These are phyloP conservation scores for Aphelinus certus DNA, from an alignment of 1,140 invertebrate genomes.

Conservation along the genomic window DNA sequence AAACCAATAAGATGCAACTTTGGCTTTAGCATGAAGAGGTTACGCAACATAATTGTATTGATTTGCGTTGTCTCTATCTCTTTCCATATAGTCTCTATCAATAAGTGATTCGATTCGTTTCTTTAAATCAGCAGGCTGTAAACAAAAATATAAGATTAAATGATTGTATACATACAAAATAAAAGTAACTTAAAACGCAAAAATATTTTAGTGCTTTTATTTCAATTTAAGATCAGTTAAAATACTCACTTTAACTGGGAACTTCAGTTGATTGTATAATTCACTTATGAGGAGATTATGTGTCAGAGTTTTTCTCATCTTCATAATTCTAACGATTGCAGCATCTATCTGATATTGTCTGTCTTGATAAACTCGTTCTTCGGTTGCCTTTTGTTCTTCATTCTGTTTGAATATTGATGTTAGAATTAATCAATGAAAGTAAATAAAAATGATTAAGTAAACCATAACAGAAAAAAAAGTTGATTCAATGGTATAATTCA, in stretches of 20 bases:
- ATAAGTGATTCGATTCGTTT: slow-evolving; percentile 98
- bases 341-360: slow-evolving; percentile 99
- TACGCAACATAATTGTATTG: slow-evolving; percentile 99
- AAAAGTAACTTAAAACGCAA: slow-evolving; percentile 12
- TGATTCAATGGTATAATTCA: background rate
- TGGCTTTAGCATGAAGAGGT: slow-evolving; percentile 48
- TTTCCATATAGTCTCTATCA: slow-evolving; percentile 98
- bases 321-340: slow-evolving; percentile 99
- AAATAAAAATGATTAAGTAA: background rate
- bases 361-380: slow-evolving; percentile 98
- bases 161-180: slow-evolving; percentile 21
- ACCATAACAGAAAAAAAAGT: background rate
- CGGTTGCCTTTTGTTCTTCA: slow-evolving; percentile 97
- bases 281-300: slow-evolving; percentile 98
- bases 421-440: background rate
- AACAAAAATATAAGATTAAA: slow-evolving; percentile 47
- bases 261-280: slow-evolving; percentile 97
- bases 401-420: slow-evolving; percentile 72
- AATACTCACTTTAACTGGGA: slow-evolving; percentile 90
- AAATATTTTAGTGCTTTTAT: slow-evolving; percentile 1
- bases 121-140: slow-evolving; percentile 93
- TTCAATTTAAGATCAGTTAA: background rate
- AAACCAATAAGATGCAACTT: slow-evolving; percentile 1
- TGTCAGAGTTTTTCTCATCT: slow-evolving; percentile 94
- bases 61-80: slow-evolving; percentile 97